These are phyloP conservation scores for Sparus aurata DNA, from an alignment of 2,797 vertebrate genomes.

Conservation along the genomic window DNA sequence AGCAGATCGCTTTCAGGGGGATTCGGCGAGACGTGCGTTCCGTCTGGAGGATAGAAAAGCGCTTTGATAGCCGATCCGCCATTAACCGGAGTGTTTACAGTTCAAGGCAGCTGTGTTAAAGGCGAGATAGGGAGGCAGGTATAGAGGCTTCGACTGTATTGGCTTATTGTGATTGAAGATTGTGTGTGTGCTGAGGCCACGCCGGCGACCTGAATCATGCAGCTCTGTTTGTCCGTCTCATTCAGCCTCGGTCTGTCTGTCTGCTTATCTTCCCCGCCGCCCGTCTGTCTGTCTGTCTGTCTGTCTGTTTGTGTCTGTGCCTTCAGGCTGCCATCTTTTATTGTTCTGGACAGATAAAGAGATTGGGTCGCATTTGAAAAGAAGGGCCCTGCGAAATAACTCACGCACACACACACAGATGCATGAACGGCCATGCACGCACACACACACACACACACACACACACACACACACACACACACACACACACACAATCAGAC, in stretches of 20 bases:
- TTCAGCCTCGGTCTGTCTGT: conserved; percentile 41
- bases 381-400: conserved; percentile 52
- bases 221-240: conserved; percentile 34
- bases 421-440: neutral
- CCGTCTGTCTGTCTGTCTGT: conserved; percentile 30
- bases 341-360: conserved; percentile 79
- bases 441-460: conserved; percentile 13
- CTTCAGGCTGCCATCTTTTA: conserved; percentile 73
- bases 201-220: conserved; percentile 59
- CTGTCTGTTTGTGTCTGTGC: conserved; percentile 57
- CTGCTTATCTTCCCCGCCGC: conserved; percentile 35
- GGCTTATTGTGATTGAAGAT: conserved; percentile 24
- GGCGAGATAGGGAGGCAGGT: conserved; percentile 5
- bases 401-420: conserved; percentile 22
- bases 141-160: conserved; percentile 18
- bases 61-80: neutral
- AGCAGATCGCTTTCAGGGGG: neutral
- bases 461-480: conserved; percentile 11
- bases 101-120: conserved; percentile 17
- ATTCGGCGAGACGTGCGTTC: neutral
- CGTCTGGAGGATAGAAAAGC: conserved; percentile 5
- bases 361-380: conserved; percentile 63
- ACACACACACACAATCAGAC: conserved; percentile 56
- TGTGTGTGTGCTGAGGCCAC: conserved; percentile 9
- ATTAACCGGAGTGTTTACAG: conserved; percentile 11